These are phyloP conservation scores for Wasmannia auropunctata DNA, from an alignment of 1,140 invertebrate species.

Conservation along the genomic window DNA sequence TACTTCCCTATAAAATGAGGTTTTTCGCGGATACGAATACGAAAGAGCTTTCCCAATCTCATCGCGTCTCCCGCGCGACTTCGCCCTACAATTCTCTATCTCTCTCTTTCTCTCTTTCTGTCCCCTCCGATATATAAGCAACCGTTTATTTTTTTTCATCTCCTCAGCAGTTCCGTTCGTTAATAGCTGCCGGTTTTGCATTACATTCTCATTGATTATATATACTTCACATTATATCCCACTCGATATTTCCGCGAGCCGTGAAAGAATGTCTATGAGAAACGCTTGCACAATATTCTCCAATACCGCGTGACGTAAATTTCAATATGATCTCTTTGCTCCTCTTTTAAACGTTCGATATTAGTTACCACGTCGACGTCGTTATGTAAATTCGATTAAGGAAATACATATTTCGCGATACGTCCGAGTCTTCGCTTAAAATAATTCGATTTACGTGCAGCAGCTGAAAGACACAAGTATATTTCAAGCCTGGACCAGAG, in stretches of 20 bases:
- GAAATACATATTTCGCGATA: constrained; percentile 27
- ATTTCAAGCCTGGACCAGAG: neutral
- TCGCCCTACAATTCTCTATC: neutral
- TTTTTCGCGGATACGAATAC: constrained; percentile 32
- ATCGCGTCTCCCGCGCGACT: constrained; percentile 3
- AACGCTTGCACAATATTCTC: neutral
- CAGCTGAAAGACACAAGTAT: neutral
- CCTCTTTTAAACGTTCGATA: neutral
- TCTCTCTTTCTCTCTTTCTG: neutral
- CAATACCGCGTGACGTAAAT: constrained; percentile 1
- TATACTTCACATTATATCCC: constrained; percentile 3
- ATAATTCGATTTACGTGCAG: neutral
- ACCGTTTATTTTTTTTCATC: constrained; percentile 43
- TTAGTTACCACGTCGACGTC: neutral
- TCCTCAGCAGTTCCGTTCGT: constrained; percentile 11
- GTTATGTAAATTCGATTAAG: neutral
- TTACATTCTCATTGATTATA: constrained; percentile 37
- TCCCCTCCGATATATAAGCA: constrained; percentile 7
- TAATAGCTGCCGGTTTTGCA: constrained; percentile 38
- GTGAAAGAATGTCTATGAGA: neutral
- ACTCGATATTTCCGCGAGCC: constrained; percentile 15
- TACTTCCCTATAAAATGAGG: constrained; percentile 20
- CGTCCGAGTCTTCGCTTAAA: neutral
- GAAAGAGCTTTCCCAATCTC: constrained; percentile 33
- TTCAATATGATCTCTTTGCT: neutral